A percentile compares a stretch with the other conserved stretches of the same genome.
Conservation (phyloP, 1,140 invertebrate genomes). For the Procambarus virginalis region DNA sequence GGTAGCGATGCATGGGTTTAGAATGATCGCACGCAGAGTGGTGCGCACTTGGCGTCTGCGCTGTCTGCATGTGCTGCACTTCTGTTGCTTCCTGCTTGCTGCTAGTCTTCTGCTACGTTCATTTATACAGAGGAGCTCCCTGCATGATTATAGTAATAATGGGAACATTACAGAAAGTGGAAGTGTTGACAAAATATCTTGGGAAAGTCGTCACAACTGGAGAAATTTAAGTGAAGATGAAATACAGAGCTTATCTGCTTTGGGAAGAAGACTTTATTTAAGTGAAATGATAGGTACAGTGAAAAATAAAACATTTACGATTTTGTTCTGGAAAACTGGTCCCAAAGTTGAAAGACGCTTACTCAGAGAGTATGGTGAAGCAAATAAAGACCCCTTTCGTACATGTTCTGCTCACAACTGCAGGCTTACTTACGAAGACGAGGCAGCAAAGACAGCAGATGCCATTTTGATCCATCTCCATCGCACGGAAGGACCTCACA, state of each 20-base stretch:
- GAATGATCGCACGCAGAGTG: too few species aligned
- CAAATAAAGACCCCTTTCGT: constrained; percentile 75
- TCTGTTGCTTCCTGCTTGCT: too few species aligned
- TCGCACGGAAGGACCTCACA: constrained; percentile 72
- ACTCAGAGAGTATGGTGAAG: constrained; percentile 63
- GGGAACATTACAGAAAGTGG: too few species aligned
- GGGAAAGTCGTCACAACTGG: constrained; percentile 10
- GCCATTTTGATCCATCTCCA: constrained; percentile 79
- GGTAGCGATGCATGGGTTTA: too few species aligned
- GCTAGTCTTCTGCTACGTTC: too few species aligned
- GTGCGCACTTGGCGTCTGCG: too few species aligned
- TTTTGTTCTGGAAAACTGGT: constrained; percentile 71
- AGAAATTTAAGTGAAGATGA: constrained; percentile 42
- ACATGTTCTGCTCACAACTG: constrained; percentile 78
- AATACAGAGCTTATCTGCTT: constrained; percentile 45
- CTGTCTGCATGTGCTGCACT: too few species aligned
- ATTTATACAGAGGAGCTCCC: too few species aligned
- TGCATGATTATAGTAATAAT: too few species aligned
- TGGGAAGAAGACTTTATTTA: constrained; percentile 67
- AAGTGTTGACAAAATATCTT: too few species aligned
- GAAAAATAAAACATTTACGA: constrained; percentile 66
- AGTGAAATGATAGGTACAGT: constrained; percentile 50
- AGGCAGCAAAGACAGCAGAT: constrained; percentile 75
- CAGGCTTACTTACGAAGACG: constrained; percentile 75
- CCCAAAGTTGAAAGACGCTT: constrained; percentile 70